Evolutionary conservation across 2,113 vertebrate species (phyloP).

Genomic region (Pterocles gutturalis): DNA sequence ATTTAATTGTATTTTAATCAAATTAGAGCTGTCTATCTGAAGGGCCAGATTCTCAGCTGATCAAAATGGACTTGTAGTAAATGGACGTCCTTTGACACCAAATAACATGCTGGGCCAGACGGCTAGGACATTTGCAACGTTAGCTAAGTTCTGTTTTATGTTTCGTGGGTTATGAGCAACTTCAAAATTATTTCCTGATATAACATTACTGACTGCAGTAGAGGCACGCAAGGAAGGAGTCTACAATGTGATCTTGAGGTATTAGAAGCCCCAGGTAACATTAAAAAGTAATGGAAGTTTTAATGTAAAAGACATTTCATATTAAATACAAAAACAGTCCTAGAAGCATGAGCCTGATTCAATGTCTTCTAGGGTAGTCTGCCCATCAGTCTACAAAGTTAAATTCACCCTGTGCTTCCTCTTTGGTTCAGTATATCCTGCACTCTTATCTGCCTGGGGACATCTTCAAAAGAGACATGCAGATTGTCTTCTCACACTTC

Average conservation of each 20-base stretch:
- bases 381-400: background rate
- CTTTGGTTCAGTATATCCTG: background rate
- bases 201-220: background rate
- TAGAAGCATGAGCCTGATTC: background rate
- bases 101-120: background rate
- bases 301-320: background rate
- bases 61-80: background rate
- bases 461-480: background rate
- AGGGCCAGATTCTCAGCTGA: background rate
- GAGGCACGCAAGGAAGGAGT: background rate
- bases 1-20: background rate
- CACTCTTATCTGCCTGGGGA: background rate
- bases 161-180: background rate
- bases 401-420: background rate
- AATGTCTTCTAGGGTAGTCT: background rate
- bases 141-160: background rate
- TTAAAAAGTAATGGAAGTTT: background rate
- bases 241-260: background rate
- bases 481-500: background rate
- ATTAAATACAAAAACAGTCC: background rate
- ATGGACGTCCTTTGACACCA: accelerated
- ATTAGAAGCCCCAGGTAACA: background rate
- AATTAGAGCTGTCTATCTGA: background rate
- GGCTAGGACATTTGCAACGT: background rate
- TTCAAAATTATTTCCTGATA: background rate